Evolutionary conservation across 2,888 invertebrate genomes (phyloP), one percentile per base, ranked within the genome.

Genomic region (Drosophila stalkeri): DNA sequence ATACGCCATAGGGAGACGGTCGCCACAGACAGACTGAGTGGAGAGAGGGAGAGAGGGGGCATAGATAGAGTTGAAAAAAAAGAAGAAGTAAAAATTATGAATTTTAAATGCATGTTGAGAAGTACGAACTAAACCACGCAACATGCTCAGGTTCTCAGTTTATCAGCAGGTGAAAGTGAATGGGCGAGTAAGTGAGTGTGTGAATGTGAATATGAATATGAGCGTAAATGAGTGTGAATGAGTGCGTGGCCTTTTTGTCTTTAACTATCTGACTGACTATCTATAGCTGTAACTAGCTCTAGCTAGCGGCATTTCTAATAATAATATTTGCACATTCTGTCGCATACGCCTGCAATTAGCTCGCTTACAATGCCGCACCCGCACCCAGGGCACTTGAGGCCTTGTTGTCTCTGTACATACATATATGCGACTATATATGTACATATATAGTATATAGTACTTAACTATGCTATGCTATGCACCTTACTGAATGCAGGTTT

Each of bases 121-220:
- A 51, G 43, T 37, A 46, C 23, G 18, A 52, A 52, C 20, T 72
- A 43, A 35, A 44, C 41, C 51, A 39, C 46, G 46, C 16, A 55
- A 49, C 49, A 39, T 44, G 59, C 59, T 59, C 52, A 64, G 63
- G 78, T 86, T 80, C 86, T 75, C 77, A 64, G 81, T 70, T 87
- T 82, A 80, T 77, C 86, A 71, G 71, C 33, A 61, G 82, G 77
- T 76, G 86, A 87, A 87, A 90, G 86, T 87, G 90, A 89, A 87
- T 87, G 12, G 31, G 12, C 2, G 49, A 18, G 49, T 33, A 71
- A 57, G 27, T 41, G 66, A 64, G 49, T 71, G 49, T 71, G 18
- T 16, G 75, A 64, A 35, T 70, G 59, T 52, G 64, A 51, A 64
- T 61, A 44, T 39, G 23, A 31, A 59, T 46, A 12, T 41, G 62